Conservation (phyloP, 2,888 invertebrate species). For the Hecatera dysodea region DNA sequence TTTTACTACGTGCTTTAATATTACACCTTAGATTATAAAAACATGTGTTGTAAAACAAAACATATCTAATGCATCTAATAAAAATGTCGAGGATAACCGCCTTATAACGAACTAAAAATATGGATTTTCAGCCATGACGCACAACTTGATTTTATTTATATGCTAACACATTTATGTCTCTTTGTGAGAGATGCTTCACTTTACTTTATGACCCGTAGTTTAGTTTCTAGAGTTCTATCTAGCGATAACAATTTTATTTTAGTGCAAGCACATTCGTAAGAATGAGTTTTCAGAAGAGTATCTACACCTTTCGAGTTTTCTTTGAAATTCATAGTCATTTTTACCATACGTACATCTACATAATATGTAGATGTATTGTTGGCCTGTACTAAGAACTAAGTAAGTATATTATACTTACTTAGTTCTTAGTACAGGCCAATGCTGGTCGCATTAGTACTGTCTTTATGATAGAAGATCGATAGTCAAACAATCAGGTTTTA, state of each 20-base stretch:
- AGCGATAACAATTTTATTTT: constrained; percentile 57
- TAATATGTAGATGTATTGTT: too few relatives aligned
- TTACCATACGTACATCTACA: too few relatives aligned
- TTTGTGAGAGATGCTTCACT: constrained; percentile 75
- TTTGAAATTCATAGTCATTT: neutral
- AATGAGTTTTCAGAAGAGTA: constrained; percentile 14
- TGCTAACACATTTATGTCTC: constrained; percentile 82
- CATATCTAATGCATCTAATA: constrained; percentile 66
- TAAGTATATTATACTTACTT: too few relatives aligned
- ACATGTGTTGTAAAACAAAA: constrained; percentile 60
- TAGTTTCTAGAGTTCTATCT: constrained; percentile 50
- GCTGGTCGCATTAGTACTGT: too few relatives aligned
- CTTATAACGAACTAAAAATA: constrained; percentile 69
- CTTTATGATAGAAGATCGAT: too few relatives aligned
- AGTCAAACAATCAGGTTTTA: too few relatives aligned
- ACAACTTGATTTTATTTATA: constrained; percentile 81
- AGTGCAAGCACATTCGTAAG: constrained; percentile 10
- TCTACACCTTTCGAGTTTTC: constrained; percentile 3
- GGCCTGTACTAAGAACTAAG: too few relatives aligned
- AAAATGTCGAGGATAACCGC: constrained; percentile 67
- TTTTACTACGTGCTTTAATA: constrained; percentile 34
- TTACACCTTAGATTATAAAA: constrained; percentile 51
- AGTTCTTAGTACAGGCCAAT: too few relatives aligned
- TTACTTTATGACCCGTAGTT: constrained; percentile 74
- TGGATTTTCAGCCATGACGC: constrained; percentile 73